A percentile compares a stretch with the other conserved stretches of the same genome.
Evolutionary conservation across 2,113 vertebrate species (phyloP).

Genomic region (Chinchilla lanigera): DNA sequence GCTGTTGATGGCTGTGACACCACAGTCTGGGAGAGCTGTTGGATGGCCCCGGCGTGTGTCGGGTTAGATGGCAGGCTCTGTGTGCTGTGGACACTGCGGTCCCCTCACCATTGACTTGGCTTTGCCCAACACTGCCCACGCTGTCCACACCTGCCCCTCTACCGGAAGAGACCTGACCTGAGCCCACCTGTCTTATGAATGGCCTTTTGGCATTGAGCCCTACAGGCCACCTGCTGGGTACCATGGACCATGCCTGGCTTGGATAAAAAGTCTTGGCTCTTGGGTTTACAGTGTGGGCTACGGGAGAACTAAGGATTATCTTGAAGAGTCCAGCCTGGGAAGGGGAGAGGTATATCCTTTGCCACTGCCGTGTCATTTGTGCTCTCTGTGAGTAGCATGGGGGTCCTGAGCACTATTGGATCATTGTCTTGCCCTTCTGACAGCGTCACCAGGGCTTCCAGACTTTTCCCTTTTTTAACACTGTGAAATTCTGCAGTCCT

Average conservation of each 20-base stretch:
- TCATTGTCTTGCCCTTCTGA: slow-evolving; percentile 6
- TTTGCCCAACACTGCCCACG: neutral
- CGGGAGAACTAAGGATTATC: neutral
- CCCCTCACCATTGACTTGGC: neutral
- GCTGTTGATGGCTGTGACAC: neutral
- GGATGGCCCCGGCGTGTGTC: neutral
- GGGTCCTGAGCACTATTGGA: neutral
- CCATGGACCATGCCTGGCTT: neutral
- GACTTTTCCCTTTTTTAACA: slow-evolving; percentile 16
- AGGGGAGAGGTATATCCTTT: neutral
- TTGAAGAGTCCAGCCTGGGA: neutral
- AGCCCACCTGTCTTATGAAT: neutral
- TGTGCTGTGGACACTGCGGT: neutral
- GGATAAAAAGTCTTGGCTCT: neutral
- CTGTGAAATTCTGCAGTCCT: neutral
- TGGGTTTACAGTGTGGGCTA: neutral
- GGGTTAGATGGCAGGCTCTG: neutral
- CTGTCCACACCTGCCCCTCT: neutral
- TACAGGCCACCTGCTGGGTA: neutral
- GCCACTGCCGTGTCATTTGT: neutral
- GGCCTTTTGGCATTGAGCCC: neutral
- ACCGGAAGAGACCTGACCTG: neutral
- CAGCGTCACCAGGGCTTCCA: slow-evolving; percentile 37
- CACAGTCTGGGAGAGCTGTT: neutral
- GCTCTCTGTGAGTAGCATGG: neutral